These are phyloP conservation scores for Ochropacha duplaris DNA, from an alignment of 2,888 invertebrate species.

Conservation along the genomic window DNA sequence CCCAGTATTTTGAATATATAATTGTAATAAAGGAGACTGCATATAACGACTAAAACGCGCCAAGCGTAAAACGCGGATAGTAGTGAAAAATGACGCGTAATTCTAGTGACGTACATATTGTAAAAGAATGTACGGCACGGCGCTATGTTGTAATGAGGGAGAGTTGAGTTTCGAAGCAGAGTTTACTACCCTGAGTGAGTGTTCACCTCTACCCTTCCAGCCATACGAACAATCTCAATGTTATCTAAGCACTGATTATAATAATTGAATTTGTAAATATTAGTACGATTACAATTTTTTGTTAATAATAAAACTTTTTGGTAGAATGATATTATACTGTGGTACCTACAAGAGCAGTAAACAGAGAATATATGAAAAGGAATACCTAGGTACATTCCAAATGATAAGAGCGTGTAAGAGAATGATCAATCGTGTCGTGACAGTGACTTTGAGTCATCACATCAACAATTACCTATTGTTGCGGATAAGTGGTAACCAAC, in stretches of 20 bases:
- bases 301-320: slow-evolving; percentile 15
- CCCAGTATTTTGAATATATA: neutral
- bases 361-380: neutral
- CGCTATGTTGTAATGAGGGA: slow-evolving; percentile 7
- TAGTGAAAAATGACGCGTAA: neutral
- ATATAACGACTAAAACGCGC: no score
- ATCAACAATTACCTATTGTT: neutral
- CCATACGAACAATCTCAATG: slow-evolving; percentile 48
- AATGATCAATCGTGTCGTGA: neutral
- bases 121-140: neutral
- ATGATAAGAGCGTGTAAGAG: no score
- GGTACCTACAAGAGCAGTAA: neutral
- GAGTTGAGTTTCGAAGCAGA: slow-evolving; percentile 14
- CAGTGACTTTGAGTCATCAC: no score
- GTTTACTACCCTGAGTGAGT: neutral
- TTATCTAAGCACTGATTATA: slow-evolving; percentile 37
- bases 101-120: neutral
- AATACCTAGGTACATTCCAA: neutral
- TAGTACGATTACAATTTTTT: slow-evolving; percentile 5
- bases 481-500: neutral
- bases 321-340: neutral
- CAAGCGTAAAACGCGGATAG: neutral
- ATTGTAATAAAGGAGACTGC: neutral
- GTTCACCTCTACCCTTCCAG: slow-evolving; percentile 12
- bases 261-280: slow-evolving; percentile 7